Evolutionary conservation across 1,140 invertebrate genomes (phyloP).

Genomic region (Zaprionus taronus): DNA sequence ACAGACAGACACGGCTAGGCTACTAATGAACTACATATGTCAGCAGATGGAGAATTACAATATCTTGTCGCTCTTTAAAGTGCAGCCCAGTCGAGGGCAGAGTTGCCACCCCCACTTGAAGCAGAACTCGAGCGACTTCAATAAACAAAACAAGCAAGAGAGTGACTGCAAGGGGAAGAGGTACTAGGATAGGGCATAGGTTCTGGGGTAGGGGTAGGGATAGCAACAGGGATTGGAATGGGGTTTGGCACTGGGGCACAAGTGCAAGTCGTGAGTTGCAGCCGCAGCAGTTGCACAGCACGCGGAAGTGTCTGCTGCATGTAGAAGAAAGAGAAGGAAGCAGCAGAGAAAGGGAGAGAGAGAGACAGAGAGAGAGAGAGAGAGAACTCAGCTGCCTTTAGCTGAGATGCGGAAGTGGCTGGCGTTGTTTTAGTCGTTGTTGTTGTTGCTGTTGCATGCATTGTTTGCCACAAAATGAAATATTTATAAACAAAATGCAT

Average conservation of each 20-base stretch:
- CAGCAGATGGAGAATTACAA: constrained; percentile 78
- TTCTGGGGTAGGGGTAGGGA: no score
- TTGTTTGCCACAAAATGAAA: constrained; percentile 66
- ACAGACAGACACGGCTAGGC: background rate
- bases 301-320: constrained; percentile 40
- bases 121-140: constrained; percentile 45
- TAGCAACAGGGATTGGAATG: background rate
- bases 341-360: background rate
- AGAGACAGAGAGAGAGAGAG: background rate
- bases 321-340: no score
- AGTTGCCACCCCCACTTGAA: constrained; percentile 45
- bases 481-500: constrained; percentile 67
- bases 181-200: constrained; percentile 3
- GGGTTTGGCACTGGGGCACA: constrained; percentile 58
- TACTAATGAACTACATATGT: constrained; percentile 80
- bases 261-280: constrained; percentile 28
- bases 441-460: constrained; percentile 24
- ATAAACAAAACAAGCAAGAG: constrained; percentile 55
- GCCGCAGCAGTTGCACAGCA: constrained; percentile 22
- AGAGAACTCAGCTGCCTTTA: constrained; percentile 9
- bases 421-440: constrained; percentile 32
- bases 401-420: constrained; percentile 57
- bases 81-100: constrained; percentile 1
- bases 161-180: background rate
- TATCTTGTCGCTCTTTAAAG: constrained; percentile 58